Evolutionary conservation across 37 sponge, comb jelly and placozoan species (phyloP), one percentile per base, ranked within the genome.

Genomic region (Tethya wilhelma): DNA sequence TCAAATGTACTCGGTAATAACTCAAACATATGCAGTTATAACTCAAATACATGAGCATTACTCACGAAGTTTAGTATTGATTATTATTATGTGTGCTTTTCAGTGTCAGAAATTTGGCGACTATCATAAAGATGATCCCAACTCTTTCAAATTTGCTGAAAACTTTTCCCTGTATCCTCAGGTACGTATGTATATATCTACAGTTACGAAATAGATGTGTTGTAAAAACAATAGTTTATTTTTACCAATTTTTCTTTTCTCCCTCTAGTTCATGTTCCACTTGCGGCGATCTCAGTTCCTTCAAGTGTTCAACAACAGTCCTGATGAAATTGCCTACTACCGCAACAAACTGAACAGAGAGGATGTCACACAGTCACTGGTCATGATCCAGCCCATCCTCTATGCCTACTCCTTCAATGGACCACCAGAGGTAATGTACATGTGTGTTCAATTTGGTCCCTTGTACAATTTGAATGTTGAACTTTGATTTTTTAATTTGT

Each of bases 221-320:
- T 65, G 31, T 36, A 19, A 30, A 34, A 19, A 65, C 17, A 34
- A 65, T 65, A 30, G 33, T 65, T 34, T 31, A 30, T 65, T 31
- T 65, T 34, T 7, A 26, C 53, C 2, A 20, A 22, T 2, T 56
- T 38, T 2, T 22, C 31, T 14, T 56, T 38, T 62, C 33, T 23
- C 76, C 19, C 12, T 44, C 56, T 73, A 97, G 97, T 99, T 99
- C 70, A 92, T 99, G 95, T 99, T 99, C 82, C 99, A 99, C 41
- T 69, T 99, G 73, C 71, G 99, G 71, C 78, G 99, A 26, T 99
- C 99, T 1, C 97, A 83, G 69, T 99, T 99, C 90, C 63, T 99
- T 31, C 99, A 99, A 79, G 92, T 95, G 49, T 99, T 99, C 87
- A 99, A 99, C 79, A 96, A 96, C 90, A 96, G 97, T 81, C 99